Evolutionary conservation across 53 echinoderm and acorn worm genomes (phyloP), one percentile per base, ranked within the genome.

Genomic region (Stichopus horrens): DNA sequence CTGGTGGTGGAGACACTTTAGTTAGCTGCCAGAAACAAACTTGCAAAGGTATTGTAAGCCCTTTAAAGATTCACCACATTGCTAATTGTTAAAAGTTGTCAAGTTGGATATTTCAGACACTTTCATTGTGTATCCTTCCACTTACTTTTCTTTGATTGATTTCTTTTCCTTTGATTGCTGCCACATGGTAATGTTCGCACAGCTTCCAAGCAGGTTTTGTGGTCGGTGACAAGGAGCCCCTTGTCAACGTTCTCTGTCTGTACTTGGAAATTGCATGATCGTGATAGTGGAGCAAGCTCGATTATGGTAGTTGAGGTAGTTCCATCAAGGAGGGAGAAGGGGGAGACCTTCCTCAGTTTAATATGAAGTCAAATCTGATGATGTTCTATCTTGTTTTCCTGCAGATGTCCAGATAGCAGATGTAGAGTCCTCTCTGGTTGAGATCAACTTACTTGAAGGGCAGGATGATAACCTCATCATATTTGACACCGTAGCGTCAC

Each of bases 21-120:
- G 88, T 94, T 9, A 82, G 83, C 14, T 97, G 97, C 90, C 77
- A 91, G 73, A 90, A 93, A 58, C 91, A 97, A 55, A 86, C 86
- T 53, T 90, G 93, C 54, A 91, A 90, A 95, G 97, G 97, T 95
- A 90, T 2, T 1, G 37, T 37, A 37, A 37, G 37, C 37, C 37
- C 37, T 37, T 37, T 37, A 37, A 37, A 37, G 37, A 37, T 37
- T 37, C 37, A 37, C 37, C 37, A 37, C 2, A 37, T 37, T 37
- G 37, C 37, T 37, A 37, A 37, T 2, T 37, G 2, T 37, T 37
- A 37, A 37, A 37, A 37, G 37, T 37, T 37, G 37, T 37, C 2
- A 1, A 37, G 37, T 37, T 37, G 37, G 37, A 37, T 37, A 37
- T 37, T 37, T 37, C 37, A 37, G 37, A 37, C 37, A 37, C 37